Percentiles rank a stretch among this genome's conserved stretches.
Evolutionary conservation across 2,888 invertebrate species (phyloP).

Genomic region (Caenorhabditis plicata): DNA sequence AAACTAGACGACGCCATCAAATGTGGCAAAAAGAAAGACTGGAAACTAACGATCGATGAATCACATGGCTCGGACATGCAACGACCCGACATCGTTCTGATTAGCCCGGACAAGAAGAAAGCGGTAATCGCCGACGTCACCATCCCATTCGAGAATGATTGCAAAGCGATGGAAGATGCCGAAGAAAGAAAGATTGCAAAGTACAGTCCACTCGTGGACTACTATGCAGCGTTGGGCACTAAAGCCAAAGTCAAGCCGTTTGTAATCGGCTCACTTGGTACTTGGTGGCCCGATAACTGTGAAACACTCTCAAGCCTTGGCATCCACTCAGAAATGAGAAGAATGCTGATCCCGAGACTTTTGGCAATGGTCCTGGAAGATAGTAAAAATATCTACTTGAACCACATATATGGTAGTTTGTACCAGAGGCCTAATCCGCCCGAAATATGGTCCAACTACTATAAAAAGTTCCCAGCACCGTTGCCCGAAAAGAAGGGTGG

Average conservation of each 20-base stretch:
- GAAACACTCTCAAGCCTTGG: too few relatives aligned
- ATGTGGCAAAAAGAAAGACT: background rate
- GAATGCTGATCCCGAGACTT: too few relatives aligned
- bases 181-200: constrained; percentile 1
- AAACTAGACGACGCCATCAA: background rate
- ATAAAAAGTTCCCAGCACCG: too few relatives aligned
- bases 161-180: background rate
- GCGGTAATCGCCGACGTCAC: constrained; percentile 4
- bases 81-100: constrained; percentile 1
- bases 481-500: too few relatives aligned
- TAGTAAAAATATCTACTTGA: too few relatives aligned
- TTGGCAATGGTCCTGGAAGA: too few relatives aligned
- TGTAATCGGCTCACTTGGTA: background rate
- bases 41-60: background rate
- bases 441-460: too few relatives aligned
- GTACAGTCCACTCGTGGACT: background rate
- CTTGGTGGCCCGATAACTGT: too few relatives aligned
- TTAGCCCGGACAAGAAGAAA: background rate
- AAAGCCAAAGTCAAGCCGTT: background rate
- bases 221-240: background rate
- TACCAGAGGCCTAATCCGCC: too few relatives aligned
- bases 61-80: background rate
- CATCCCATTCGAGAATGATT: constrained; percentile 3
- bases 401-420: too few relatives aligned
- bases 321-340: too few relatives aligned